Conservation (phyloP, 1,140 invertebrate species). For the Diorhabda sublineata region DNA sequence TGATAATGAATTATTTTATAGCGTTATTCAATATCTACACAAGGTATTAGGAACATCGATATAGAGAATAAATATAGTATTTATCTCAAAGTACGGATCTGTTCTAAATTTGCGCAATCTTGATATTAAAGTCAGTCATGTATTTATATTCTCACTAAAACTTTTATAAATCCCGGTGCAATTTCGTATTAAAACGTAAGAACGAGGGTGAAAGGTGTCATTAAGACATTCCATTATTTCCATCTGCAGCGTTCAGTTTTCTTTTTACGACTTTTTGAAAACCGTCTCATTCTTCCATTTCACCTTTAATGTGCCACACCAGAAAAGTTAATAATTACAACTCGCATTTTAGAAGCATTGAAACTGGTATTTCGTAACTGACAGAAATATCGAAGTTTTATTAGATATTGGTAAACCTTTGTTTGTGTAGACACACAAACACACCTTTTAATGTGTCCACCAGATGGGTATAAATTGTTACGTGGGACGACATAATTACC, state of each 20-base stretch:
- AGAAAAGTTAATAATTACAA: background rate
- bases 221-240: conserved; percentile 45
- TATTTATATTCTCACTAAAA: conserved; percentile 40
- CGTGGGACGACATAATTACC: no score
- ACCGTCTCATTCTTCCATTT: conserved; percentile 19
- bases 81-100: no score
- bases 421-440: no score
- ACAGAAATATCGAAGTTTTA: no score
- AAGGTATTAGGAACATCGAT: no score
- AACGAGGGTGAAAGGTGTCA: conserved; percentile 36
- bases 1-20: no score
- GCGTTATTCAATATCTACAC: no score
- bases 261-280: conserved; percentile 37
- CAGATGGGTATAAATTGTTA: no score
- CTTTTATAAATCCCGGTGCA: conserved; percentile 39
- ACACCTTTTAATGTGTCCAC: no score
- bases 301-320: conserved; percentile 16
- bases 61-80: no score
- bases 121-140: conserved; percentile 40
- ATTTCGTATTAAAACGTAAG: conserved; percentile 39
- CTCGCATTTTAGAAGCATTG: background rate
- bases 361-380: no score
- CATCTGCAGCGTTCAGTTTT: conserved; percentile 42
- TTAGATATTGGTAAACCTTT: no score
- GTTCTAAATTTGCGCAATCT: conserved; percentile 39